Base-by-base conservation (phyloP, 2,888 invertebrate species). In the Lithophane socia region DNA sequence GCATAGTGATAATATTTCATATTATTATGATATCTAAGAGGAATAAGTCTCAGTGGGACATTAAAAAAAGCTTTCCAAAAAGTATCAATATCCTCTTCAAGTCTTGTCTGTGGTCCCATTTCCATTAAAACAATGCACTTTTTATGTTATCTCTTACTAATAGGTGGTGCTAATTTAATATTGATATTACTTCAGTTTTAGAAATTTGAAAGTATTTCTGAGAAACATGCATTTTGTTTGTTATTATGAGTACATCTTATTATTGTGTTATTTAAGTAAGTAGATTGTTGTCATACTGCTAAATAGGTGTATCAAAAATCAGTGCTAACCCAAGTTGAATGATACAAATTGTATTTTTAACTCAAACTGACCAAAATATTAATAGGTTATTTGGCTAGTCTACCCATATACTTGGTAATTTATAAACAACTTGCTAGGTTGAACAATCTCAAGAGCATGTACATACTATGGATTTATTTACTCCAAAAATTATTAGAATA, bases 401-500 rank as follows among this genome's bases (percentile, higher is more conserved):
- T 64, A 47, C 18, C n/a, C 3, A 10, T 42, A 44, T 79, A 64
- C 37, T 76, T 29, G n/a, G 10, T 82, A 37, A 66, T 74, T 72
- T 82, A 60, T 76, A 64, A 69, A 58, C 18, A 79, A 85, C 83
- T 89, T 89, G 92, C 93, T 94, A 94, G 94, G 95, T 94, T 93
- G 90, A 91, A 91, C 91, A 91, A 90, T 93, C 94, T 94, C 92
- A 87, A 82, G 94, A 94, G 95, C 94, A 92, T 94, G 90, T 93
- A 93, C 91, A 92, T 91, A 92, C 84, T 80, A 92, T 93, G 93
- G 93, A 93, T 93, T 93, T 92, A 92, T 92, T 93, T 93, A 95
- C 95, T 95, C 95, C 95, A 95, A 95, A 95, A 94, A 95, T 93
- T 91, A 88, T 85, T 88, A 88, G 88, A 78, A 87, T 86, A 80